Percentiles rank a stretch among this genome's conserved stretches.
Evolutionary conservation across 1,140 invertebrate genomes (phyloP).

Genomic region (Aleiodes sp.): DNA sequence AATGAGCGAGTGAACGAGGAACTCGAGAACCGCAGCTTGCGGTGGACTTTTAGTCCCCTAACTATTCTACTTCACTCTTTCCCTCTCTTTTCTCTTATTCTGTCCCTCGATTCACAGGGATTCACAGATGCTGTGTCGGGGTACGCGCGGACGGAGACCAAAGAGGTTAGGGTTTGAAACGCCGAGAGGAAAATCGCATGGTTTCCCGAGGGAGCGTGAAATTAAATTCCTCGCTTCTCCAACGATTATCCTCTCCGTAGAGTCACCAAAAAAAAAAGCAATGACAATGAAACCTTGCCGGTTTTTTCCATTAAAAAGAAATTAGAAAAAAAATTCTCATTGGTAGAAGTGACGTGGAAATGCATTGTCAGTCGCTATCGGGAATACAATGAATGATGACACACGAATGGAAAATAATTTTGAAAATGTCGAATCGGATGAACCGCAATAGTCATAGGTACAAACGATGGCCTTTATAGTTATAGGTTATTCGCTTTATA

Average conservation of each 20-base stretch:
- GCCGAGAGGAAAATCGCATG: slow-evolving; percentile 43
- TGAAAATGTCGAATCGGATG: neutral
- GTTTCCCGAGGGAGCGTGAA: slow-evolving; percentile 54
- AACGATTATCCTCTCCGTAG: neutral
- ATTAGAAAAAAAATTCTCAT: no score
- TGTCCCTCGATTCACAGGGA: neutral
- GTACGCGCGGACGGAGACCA: neutral
- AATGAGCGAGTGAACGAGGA: neutral
- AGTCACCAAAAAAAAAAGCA: neutral
- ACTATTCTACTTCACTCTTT: neutral
- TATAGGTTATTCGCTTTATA: slow-evolving; percentile 4
- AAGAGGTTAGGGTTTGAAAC: slow-evolving; percentile 16
- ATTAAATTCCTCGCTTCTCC: slow-evolving; percentile 54
- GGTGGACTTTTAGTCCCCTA: slow-evolving; percentile 10
- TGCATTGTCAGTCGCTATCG: no score
- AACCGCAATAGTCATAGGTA: neutral
- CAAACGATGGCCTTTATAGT: neutral
- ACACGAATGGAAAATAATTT: neutral
- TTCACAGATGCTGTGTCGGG: slow-evolving; percentile 5
- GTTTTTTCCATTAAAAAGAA: no score
- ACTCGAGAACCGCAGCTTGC: slow-evolving; percentile 18
- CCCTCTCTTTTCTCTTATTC: no score
- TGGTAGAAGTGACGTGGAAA: no score
- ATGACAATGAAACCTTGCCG: no score
- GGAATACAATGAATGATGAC: no score